These are phyloP conservation scores for Potamilus streckersoni DNA, from an alignment of 1,140 invertebrate genomes.

Conservation along the genomic window DNA sequence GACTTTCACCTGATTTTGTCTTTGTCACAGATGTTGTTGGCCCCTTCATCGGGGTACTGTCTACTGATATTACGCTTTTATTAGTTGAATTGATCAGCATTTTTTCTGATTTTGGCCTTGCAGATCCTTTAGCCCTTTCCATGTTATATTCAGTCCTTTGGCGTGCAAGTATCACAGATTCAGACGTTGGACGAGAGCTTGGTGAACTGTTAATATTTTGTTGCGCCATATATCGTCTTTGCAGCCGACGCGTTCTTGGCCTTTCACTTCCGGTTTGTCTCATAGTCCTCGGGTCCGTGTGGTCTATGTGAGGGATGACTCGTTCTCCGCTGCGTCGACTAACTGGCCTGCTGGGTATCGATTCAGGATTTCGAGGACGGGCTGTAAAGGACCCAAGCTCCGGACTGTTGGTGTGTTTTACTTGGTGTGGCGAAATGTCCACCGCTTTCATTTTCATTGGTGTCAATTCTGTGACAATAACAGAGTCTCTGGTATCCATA, in stretches of 20 bases:
- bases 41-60: conserved; percentile 23
- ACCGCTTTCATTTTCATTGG: neutral
- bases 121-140: conserved; percentile 21
- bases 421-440: neutral
- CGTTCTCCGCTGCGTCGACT: conserved; percentile 14
- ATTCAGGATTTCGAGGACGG: conserved; percentile 18
- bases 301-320: too few species aligned
- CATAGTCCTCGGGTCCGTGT: too few species aligned
- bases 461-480: too few species aligned
- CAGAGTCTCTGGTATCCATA: too few species aligned
- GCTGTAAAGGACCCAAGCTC: neutral
- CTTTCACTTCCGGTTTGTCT: neutral
- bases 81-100: conserved; percentile 23
- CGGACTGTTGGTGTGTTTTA: neutral
- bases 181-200: conserved; percentile 22
- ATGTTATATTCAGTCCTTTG: conserved; percentile 33
- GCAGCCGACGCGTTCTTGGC: conserved; percentile 14
- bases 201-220: conserved; percentile 9
- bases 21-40: conserved; percentile 21
- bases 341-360: conserved; percentile 15
- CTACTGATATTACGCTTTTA: conserved; percentile 16
- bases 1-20: conserved; percentile 22
- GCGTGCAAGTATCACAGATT: conserved; percentile 29
- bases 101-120: conserved; percentile 30
- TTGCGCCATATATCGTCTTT: conserved; percentile 24